phyloP scores from a whole-genome alignment of 2,113 vertebrate species.

The Ptychochromis oligacanthus region DNA sequence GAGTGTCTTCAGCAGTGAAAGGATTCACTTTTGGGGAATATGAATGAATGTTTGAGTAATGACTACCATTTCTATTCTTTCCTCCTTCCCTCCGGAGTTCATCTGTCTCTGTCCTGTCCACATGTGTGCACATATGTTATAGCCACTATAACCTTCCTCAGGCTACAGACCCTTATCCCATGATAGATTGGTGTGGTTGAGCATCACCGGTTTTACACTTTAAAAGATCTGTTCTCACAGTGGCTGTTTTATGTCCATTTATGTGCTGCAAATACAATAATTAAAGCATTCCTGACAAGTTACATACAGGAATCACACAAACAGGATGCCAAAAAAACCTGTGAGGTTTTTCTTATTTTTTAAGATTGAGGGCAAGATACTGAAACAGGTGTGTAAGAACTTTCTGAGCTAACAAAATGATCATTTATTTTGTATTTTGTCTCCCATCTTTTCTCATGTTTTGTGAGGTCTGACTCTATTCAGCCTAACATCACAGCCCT shows the following conservation, averaged over 20 bases:
- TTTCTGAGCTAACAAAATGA: rapidly evolving
- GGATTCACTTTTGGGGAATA: slow-evolving; percentile 33
- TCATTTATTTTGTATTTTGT: not conserved
- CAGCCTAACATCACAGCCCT: slow-evolving; percentile 18
- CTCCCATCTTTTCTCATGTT: not conserved
- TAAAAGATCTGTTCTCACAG: not conserved
- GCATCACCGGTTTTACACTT: not conserved
- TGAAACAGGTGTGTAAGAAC: not conserved
- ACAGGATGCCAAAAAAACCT: slow-evolving; percentile 48
- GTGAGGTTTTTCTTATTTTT: not conserved
- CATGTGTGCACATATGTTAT: slow-evolving; percentile 51
- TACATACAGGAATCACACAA: slow-evolving; percentile 22
- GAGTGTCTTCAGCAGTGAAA: not conserved
- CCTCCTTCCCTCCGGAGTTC: slow-evolving; percentile 58
- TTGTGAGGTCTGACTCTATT: not conserved
- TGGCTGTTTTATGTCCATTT: not conserved
- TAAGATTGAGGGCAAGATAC: not conserved
- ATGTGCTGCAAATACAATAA: slow-evolving; percentile 18
- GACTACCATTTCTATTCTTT: slow-evolving; percentile 60
- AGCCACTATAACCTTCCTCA: slow-evolving; percentile 34
- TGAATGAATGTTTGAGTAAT: slow-evolving; percentile 58
- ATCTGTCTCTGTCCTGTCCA: slow-evolving; percentile 54
- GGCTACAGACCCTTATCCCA: slow-evolving; percentile 15
- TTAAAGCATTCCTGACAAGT: slow-evolving; percentile 49
- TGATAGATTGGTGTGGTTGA: slow-evolving; percentile 14